Evolutionary conservation across 2,797 vertebrate genomes (phyloP).

Genomic region (Chlorospingus flavigularis): DNA sequence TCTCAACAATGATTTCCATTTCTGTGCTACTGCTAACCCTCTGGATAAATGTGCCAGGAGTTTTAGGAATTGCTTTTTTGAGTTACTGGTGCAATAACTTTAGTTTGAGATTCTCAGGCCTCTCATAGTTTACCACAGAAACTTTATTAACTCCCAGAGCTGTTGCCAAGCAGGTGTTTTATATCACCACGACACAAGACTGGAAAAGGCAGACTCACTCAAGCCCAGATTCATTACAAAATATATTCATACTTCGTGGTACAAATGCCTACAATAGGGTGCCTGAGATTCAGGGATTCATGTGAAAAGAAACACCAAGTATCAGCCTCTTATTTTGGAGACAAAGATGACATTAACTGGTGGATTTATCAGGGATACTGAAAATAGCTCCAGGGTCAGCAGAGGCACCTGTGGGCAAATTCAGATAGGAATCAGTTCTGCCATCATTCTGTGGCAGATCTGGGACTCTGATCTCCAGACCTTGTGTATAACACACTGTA

Average conservation of each 20-base stretch:
- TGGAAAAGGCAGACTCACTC: conserved; percentile 57
- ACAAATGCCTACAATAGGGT: conserved; percentile 20
- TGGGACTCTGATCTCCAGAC: neutral
- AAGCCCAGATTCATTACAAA: conserved; percentile 67
- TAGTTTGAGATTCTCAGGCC: conserved; percentile 75
- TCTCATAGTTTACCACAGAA: conserved; percentile 76
- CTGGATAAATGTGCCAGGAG: conserved; percentile 76
- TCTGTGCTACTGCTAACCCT: conserved; percentile 68
- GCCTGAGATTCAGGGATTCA: neutral
- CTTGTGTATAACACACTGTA: neutral
- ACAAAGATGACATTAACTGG: neutral
- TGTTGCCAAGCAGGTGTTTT: conserved; percentile 73
- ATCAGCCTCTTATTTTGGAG: neutral
- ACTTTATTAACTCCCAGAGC: conserved; percentile 76
- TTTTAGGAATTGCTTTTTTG: conserved; percentile 81
- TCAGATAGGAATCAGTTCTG: rapidly evolving
- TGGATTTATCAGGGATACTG: neutral
- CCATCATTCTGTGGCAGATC: neutral
- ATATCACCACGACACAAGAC: conserved; percentile 59
- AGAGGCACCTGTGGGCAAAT: neutral
- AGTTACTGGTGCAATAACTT: conserved; percentile 80
- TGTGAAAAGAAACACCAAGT: neutral
- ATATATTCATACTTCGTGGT: neutral
- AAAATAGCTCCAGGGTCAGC: neutral
- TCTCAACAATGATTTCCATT: conserved; percentile 77